Evolutionary conservation across 2,888 invertebrate species (phyloP).

Genomic region (Eupithecia tripunctaria): DNA sequence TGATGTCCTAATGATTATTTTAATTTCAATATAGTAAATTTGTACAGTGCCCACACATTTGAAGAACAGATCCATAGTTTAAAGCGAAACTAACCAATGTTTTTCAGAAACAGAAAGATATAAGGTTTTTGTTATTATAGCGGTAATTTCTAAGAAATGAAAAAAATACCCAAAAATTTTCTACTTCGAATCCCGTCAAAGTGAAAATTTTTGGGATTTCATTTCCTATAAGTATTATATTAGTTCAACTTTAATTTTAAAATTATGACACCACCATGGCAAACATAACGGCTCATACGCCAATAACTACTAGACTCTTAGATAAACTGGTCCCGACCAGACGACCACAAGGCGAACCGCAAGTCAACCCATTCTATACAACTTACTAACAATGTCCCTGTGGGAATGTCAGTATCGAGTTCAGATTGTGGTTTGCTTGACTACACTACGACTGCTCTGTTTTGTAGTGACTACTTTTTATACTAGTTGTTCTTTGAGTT

Average conservation of each 20-base stretch:
- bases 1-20: too few species aligned
- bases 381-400: constrained; percentile 48
- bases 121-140: too few species aligned
- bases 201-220: too few species aligned
- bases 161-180: too few species aligned
- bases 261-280: not conserved
- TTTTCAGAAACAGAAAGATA: too few species aligned
- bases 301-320: constrained; percentile 31
- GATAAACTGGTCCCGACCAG: constrained; percentile 41
- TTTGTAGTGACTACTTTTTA: constrained; percentile 10
- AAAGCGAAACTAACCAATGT: not conserved
- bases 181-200: too few species aligned
- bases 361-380: constrained; percentile 51
- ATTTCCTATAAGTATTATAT: too few species aligned
- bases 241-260: not conserved
- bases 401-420: constrained; percentile 32
- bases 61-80: not conserved
- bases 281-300: constrained; percentile 23
- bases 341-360: constrained; percentile 65
- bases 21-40: not conserved
- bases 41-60: not conserved
- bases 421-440: constrained; percentile 16
- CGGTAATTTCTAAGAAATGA: too few species aligned
- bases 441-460: constrained; percentile 10
- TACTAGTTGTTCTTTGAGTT: not conserved